These are phyloP conservation scores for Leptinotarsa juncta DNA, from an alignment of 2,888 invertebrate species.

Conservation along the genomic window DNA sequence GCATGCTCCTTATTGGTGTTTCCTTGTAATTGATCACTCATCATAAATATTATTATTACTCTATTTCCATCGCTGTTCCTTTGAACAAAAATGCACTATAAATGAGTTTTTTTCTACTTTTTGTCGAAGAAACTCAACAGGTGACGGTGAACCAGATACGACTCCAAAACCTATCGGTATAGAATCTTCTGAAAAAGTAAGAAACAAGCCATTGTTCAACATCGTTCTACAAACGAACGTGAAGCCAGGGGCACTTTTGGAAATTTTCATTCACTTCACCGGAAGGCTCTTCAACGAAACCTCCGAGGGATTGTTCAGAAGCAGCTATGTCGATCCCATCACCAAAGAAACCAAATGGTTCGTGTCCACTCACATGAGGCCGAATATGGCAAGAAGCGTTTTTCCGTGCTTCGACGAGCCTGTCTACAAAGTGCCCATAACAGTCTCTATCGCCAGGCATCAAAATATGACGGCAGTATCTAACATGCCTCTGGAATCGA, in stretches of 20 bases:
- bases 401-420: constrained; percentile 89
- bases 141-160: constrained; percentile 20
- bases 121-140: constrained; percentile 26
- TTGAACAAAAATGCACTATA: too few species aligned
- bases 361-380: constrained; percentile 76
- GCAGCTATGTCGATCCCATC: constrained; percentile 69
- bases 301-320: constrained; percentile 78
- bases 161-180: constrained; percentile 26
- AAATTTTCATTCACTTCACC: constrained; percentile 74
- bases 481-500: constrained; percentile 72
- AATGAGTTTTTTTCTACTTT: background rate
- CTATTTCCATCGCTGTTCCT: too few species aligned
- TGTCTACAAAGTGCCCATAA: constrained; percentile 78
- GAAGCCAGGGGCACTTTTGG: constrained; percentile 70
- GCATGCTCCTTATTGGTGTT: too few species aligned
- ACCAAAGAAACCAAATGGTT: constrained; percentile 67
- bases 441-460: constrained; percentile 73
- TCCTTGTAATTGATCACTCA: too few species aligned
- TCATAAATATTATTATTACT: background rate
- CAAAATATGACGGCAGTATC: constrained; percentile 72
- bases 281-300: constrained; percentile 74
- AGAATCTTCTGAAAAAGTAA: constrained; percentile 60
- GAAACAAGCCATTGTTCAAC: constrained; percentile 73
- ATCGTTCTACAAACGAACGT: constrained; percentile 72
- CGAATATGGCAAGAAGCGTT: constrained; percentile 79